Percentiles rank a stretch among this genome's conserved stretches.
These are phyloP conservation scores for Pyrochroa serraticornis DNA, from an alignment of 2,888 invertebrate genomes.

Conservation along the genomic window DNA sequence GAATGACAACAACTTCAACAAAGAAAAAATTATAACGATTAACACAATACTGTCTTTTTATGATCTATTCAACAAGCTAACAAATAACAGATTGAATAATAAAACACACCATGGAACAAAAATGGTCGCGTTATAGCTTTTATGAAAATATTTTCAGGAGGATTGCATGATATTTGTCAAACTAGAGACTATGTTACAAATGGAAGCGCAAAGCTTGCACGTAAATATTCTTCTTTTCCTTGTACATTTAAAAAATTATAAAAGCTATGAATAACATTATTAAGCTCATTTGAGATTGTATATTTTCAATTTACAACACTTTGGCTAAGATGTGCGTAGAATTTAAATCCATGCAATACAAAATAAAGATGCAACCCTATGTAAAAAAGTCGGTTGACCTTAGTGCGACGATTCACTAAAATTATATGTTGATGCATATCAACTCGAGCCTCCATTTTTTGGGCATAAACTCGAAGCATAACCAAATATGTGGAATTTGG, in stretches of 20 bases:
- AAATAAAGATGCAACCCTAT: constrained; percentile 1
- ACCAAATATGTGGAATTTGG: constrained; percentile 3
- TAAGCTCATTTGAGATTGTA: constrained; percentile 49
- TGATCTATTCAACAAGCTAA: constrained; percentile 7
- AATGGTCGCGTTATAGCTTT: constrained; percentile 3
- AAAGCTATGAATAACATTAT: constrained; percentile 45
- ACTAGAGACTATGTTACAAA: constrained; percentile 15
- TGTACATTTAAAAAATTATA: constrained; percentile 48
- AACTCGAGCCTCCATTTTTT: constrained; percentile 4
- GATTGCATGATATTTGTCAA: no score
- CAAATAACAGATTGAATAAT: constrained; percentile 2
- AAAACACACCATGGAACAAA: constrained; percentile 15
- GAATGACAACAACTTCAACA: constrained; percentile 32
- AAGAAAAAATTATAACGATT: constrained; percentile 33
- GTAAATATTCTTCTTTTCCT: constrained; percentile 32
- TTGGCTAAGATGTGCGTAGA: constrained; percentile 8
- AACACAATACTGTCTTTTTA: constrained; percentile 46
- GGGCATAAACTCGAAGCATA: constrained; percentile 18
- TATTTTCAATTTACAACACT: constrained; percentile 15
- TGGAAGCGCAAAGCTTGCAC: constrained; percentile 44
- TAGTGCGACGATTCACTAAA: background rate
- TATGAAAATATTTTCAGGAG: constrained; percentile 14
- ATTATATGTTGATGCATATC: background rate
- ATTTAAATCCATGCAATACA: constrained; percentile 8
- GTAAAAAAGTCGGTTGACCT: background rate